phyloP scores from a whole-genome alignment of 2,113 vertebrate genomes.

The Hippocampus abdominalis region DNA sequence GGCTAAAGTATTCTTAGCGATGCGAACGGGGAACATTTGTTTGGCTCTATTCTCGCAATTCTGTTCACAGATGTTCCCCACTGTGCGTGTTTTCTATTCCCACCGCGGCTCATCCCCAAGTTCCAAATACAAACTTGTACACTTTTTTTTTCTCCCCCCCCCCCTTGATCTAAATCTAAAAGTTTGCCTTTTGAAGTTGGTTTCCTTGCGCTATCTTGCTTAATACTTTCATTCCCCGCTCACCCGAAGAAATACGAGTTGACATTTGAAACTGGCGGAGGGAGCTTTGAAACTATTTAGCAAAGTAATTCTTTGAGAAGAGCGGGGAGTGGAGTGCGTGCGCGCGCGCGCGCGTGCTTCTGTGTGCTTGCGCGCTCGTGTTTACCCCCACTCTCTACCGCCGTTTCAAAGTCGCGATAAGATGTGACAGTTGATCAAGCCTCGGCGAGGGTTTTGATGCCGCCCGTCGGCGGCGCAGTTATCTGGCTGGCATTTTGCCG shows the following conservation, averaged over 20 bases:
- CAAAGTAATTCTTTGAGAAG: slow-evolving; percentile 5
- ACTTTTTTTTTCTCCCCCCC: background rate
- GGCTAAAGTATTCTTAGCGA: background rate
- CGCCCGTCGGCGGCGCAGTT: slow-evolving; percentile 35
- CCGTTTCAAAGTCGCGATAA: slow-evolving; percentile 9
- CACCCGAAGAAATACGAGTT: background rate
- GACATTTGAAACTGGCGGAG: slow-evolving; percentile 7
- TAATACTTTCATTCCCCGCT: background rate
- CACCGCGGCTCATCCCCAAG: background rate
- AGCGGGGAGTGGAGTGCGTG: background rate
- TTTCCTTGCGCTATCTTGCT: background rate
- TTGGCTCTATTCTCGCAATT: background rate
- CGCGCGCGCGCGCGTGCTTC: background rate
- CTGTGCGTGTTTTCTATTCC: background rate
- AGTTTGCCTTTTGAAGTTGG: slow-evolving; percentile 6
- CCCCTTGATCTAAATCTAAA: background rate
- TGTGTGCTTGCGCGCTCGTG: background rate
- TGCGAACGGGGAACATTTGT: background rate
- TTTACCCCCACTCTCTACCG: background rate
- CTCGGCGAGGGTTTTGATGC: slow-evolving; percentile 4
- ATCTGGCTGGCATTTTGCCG: slow-evolving; percentile 71
- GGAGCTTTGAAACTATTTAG: slow-evolving; percentile 9
- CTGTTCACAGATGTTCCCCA: background rate
- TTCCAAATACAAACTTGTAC: slow-evolving; percentile 1
- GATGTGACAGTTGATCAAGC: slow-evolving; percentile 8